Evolutionary conservation across 2,797 vertebrate species (phyloP).

Genomic region (Morelia viridis): DNA sequence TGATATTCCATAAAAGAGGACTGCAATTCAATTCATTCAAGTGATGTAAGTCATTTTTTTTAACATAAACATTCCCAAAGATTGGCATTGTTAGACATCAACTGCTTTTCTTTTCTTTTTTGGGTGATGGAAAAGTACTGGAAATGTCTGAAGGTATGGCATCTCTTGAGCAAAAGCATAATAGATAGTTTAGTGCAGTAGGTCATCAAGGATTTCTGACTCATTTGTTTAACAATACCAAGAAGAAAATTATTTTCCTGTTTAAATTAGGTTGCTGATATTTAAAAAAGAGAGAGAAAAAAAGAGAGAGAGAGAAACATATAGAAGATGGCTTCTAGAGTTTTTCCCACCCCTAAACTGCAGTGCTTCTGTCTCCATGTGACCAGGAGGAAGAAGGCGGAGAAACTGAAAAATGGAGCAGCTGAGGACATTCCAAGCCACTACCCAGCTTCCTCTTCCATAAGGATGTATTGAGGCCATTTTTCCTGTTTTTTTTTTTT

Average conservation of each 20-base stretch:
- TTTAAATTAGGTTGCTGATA: neutral
- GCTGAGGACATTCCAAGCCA: neutral
- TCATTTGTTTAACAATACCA: neutral
- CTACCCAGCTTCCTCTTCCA: neutral
- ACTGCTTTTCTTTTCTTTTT: neutral
- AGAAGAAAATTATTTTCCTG: neutral
- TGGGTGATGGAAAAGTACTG: neutral
- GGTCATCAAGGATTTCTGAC: neutral
- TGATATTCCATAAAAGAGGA: neutral
- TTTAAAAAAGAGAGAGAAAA: too few species aligned
- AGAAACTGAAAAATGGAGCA: neutral
- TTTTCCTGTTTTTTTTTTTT: neutral
- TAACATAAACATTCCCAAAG: neutral
- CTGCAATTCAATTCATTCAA: slow-evolving; percentile 1
- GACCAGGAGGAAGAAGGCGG: neutral
- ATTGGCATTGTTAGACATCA: neutral
- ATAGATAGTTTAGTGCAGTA: neutral
- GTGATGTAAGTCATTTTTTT: neutral
- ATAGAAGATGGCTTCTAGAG: neutral
- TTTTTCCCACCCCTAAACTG: neutral
- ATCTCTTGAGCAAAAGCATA: neutral
- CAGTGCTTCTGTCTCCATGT: neutral
- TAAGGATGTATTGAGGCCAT: neutral
- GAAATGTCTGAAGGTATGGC: neutral
- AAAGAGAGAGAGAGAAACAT: too few species aligned